Conservation (phyloP, 2,888 invertebrate genomes). For the Erebia aethiops region DNA sequence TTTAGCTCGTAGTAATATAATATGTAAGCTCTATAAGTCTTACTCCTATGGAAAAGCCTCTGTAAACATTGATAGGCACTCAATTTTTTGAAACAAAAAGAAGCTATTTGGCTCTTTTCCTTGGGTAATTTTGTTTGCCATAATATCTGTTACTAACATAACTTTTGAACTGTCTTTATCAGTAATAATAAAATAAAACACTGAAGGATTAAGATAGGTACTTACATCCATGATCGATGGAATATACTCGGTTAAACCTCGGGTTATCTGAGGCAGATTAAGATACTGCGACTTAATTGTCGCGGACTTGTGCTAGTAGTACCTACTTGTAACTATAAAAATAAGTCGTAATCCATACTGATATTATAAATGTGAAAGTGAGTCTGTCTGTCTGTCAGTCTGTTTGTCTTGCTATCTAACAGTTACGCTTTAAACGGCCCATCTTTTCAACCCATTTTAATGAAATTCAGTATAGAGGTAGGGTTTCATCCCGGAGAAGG, state of each 20-base stretch:
- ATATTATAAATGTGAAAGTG: no score
- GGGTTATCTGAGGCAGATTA: constrained; percentile 27
- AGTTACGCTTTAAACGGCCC: no score
- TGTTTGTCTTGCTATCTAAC: no score
- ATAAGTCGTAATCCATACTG: no score
- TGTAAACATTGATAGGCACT: background rate
- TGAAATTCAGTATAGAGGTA: no score
- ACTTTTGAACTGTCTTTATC: background rate
- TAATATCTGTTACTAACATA: background rate
- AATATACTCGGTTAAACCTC: constrained; percentile 25
- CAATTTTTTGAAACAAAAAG: background rate
- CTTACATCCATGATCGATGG: constrained; percentile 36
- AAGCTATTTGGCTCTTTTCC: background rate
- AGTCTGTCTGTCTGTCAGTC: no score
- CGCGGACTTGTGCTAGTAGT: background rate
- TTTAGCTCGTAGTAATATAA: no score
- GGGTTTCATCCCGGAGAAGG: no score
- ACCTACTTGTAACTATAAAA: background rate
- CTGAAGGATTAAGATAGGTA: constrained; percentile 35
- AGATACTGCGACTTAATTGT: constrained; percentile 20
- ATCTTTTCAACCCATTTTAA: no score
- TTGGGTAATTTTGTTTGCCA: background rate
- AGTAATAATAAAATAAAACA: constrained; percentile 7
- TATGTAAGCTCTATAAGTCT: no score
- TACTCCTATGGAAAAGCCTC: no score